phyloP scores from a whole-genome alignment of 2,797 vertebrate genomes.

The Numenius phaeopus region DNA sequence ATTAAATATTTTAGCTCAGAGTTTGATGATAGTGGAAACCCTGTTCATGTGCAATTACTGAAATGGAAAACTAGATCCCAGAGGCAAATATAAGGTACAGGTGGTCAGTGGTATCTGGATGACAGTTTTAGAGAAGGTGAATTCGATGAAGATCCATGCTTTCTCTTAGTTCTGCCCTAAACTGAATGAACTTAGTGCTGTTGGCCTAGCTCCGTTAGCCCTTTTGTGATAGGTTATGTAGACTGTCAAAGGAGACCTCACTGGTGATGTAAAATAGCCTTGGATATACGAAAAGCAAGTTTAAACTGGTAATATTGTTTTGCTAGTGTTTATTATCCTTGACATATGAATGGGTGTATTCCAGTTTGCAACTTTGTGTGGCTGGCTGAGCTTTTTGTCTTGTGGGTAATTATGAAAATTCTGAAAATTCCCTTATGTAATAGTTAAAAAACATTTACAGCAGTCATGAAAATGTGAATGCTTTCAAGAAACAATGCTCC shows the following conservation, averaged over 20 bases:
- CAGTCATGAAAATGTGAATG: neutral
- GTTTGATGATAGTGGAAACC: neutral
- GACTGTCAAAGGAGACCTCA: neutral
- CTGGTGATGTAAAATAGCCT: neutral
- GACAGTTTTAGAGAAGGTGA: neutral
- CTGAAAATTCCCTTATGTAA: neutral
- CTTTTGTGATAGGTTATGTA: neutral
- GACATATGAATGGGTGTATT: neutral
- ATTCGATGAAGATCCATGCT: neutral
- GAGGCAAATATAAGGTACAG: neutral
- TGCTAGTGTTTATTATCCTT: neutral
- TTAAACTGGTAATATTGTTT: neutral
- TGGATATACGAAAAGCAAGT: neutral
- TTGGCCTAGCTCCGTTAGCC: neutral
- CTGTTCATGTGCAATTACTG: neutral
- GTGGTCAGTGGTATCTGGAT: neutral
- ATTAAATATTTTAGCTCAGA: neutral
- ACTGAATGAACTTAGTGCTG: neutral
- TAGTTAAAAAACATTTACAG: neutral
- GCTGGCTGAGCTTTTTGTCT: neutral
- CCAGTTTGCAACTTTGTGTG: neutral
- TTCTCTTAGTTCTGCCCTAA: neutral
- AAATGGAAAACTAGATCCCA: neutral
- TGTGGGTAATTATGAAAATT: neutral
- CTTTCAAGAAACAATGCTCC: neutral